Evolutionary conservation across 2,113 vertebrate genomes (phyloP).

Genomic region (Pycnonotus jocosus): DNA sequence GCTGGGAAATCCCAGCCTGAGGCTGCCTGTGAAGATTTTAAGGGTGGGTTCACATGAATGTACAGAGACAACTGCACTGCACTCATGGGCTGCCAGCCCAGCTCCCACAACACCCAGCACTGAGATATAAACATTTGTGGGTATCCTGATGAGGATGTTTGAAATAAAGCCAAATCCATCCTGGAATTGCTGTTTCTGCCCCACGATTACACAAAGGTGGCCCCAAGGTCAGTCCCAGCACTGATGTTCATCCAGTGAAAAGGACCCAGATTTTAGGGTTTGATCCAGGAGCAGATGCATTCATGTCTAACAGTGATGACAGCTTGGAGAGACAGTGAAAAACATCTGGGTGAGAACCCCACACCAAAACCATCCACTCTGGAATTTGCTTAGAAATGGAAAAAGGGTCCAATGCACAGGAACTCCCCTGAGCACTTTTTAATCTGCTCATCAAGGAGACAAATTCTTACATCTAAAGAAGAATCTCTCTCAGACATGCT

Average conservation of each 20-base stretch:
- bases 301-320: rapidly evolving
- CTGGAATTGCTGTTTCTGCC: not conserved
- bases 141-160: not conserved
- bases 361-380: not conserved
- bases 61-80: not conserved
- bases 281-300: not conserved
- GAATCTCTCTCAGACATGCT: not conserved
- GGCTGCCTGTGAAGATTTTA: not conserved
- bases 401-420: not conserved
- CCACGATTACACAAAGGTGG: not conserved
- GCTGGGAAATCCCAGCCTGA: rapidly evolving
- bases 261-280: not conserved
- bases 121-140: not conserved
- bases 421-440: not conserved
- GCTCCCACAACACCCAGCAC: not conserved
- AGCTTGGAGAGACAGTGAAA: not conserved
- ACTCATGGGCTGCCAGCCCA: not conserved
- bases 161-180: not conserved
- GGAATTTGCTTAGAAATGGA: not conserved
- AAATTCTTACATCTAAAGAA: not conserved
- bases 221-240: not conserved
- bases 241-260: not conserved
- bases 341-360: not conserved
- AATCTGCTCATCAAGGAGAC: not conserved
- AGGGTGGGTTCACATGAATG: not conserved